phyloP scores from a whole-genome alignment of 2,797 vertebrate genomes.

The Clarias pachynema region DNA sequence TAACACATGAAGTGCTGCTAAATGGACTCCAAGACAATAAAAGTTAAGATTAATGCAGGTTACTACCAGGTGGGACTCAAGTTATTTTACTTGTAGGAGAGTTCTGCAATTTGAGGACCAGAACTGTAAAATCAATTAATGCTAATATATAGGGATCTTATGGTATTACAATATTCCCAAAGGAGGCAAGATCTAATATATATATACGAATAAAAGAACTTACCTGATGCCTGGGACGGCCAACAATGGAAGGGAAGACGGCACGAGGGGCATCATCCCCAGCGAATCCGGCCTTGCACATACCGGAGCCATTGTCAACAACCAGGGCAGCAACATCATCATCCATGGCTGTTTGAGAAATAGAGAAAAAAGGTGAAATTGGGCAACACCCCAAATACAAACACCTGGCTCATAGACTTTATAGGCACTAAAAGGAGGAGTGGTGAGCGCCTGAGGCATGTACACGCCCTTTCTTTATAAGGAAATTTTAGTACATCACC shows the following conservation, averaged over 20 bases:
- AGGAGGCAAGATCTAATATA: neutral
- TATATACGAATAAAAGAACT: neutral
- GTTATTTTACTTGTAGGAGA: neutral
- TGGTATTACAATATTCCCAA: neutral
- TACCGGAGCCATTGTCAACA: slow-evolving; percentile 97
- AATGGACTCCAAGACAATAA: too few relatives aligned
- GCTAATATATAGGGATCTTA: neutral
- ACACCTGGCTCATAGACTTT: neutral
- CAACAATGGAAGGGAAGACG: slow-evolving; percentile 96
- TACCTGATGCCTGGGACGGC: slow-evolving; percentile 97
- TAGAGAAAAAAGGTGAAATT: neutral
- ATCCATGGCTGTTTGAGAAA: slow-evolving; percentile 81
- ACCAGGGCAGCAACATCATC: slow-evolving; percentile 97
- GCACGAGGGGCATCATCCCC: slow-evolving; percentile 96
- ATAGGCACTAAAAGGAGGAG: neutral
- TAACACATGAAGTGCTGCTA: too few relatives aligned
- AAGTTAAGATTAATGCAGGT: neutral
- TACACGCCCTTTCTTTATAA: neutral
- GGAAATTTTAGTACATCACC: slow-evolving; percentile 54
- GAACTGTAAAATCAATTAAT: neutral
- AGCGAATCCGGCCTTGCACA: slow-evolving; percentile 98
- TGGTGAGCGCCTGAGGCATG: neutral
- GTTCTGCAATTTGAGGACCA: neutral
- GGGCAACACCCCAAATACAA: neutral
- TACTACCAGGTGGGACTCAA: neutral